Conservation (phyloP, 2,113 vertebrate species). For the Saguinus midas region DNA sequence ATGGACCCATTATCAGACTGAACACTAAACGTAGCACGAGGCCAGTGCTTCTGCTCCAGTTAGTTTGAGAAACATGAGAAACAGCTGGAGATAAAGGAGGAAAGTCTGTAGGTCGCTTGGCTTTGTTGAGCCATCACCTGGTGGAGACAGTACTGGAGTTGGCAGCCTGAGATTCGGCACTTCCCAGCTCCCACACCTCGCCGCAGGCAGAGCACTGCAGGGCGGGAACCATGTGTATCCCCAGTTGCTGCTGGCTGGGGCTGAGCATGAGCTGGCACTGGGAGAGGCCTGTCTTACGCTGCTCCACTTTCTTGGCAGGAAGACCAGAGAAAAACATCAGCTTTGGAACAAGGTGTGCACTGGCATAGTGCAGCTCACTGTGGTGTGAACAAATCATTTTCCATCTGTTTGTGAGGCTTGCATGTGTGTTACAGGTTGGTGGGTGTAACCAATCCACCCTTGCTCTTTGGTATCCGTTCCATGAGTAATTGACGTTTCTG, state of each 20-base stretch:
- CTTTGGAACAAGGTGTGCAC: not conserved
- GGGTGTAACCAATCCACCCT: not conserved
- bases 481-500: not conserved
- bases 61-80: not conserved
- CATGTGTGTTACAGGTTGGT: not conserved
- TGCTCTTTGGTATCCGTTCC: not conserved
- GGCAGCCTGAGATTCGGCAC: fast-evolving
- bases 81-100: not conserved
- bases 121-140: not conserved
- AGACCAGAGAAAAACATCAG: slow-evolving; percentile 39
- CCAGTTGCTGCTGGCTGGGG: not conserved
- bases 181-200: not conserved
- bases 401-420: slow-evolving; percentile 23
- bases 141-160: not conserved
- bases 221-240: not conserved
- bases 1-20: fast-evolving
- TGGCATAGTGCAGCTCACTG: not conserved
- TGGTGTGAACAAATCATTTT: not conserved
- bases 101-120: not conserved
- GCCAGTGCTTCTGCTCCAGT: not conserved
- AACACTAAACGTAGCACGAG: not conserved
- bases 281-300: not conserved
- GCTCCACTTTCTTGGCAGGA: slow-evolving; percentile 40
- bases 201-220: not conserved
- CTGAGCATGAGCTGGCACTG: slow-evolving; percentile 24